Conservation (phyloP, 1,140 invertebrate genomes). For the Lycorma delicatula region DNA sequence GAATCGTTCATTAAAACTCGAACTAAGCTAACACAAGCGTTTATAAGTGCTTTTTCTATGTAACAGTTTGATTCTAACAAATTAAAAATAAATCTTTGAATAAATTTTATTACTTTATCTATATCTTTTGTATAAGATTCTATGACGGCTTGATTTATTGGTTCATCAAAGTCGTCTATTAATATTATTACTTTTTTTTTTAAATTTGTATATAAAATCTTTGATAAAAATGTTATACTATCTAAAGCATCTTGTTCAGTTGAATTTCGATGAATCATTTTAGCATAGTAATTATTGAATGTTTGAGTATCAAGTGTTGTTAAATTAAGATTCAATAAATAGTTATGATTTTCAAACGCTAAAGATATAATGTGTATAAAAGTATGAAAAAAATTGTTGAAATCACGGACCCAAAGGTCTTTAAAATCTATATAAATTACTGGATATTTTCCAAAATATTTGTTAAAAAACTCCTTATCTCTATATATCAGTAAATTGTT, state of each 20-base stretch:
- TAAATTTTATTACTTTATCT: not conserved
- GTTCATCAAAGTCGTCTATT: not conserved
- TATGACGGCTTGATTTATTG: not conserved
- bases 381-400: not conserved
- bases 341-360: not conserved
- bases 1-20: too few species aligned
- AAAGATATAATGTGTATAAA: not conserved
- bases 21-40: too few species aligned
- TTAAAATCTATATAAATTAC: not conserved
- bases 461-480: not conserved
- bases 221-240: not conserved
- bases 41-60: not conserved
- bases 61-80: not conserved
- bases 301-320: not conserved
- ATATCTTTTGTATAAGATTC: not conserved
- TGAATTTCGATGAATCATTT: not conserved
- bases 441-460: not conserved
- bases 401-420: not conserved
- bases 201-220: not conserved
- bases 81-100: not conserved
- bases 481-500: constrained; percentile 3
- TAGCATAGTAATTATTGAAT: not conserved
- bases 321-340: not conserved
- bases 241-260: not conserved
- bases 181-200: not conserved